These are phyloP conservation scores for Dyspetes luteomarginatus DNA, from an alignment of 2,888 invertebrate species.

Conservation along the genomic window DNA sequence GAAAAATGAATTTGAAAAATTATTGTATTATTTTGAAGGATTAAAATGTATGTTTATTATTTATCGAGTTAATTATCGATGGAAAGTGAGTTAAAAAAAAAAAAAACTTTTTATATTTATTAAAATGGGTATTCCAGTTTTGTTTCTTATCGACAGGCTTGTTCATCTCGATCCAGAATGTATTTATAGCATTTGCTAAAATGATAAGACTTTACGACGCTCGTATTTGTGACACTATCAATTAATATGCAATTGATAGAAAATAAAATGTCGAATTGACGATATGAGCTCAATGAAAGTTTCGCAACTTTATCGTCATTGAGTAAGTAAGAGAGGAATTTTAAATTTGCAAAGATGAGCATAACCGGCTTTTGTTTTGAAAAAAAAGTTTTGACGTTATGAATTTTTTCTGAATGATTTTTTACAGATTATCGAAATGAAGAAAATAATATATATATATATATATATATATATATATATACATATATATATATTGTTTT, in stretches of 20 bases:
- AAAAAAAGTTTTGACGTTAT: no score
- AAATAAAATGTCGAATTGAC: not conserved
- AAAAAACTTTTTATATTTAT: not conserved
- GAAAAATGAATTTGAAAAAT: not conserved
- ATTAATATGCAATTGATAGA: conserved; percentile 14
- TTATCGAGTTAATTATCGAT: not conserved
- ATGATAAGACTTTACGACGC: not conserved
- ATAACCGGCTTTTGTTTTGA: no score
- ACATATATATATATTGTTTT: no score
- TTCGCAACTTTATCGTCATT: not conserved
- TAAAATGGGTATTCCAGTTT: not conserved
- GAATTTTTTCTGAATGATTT: not conserved
- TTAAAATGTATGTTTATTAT: no score
- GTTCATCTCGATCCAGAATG: not conserved
- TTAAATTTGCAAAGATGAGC: not conserved
- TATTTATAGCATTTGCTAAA: not conserved
- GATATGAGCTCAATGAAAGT: not conserved
- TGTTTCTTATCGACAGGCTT: not conserved
- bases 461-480: no score
- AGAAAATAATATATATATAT: not conserved
- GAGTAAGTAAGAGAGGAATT: not conserved
- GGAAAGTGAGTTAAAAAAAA: not conserved
- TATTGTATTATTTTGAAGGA: no score
- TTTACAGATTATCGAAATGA: not conserved
- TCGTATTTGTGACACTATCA: not conserved